Percentiles rank a stretch among this genome's conserved stretches.
phyloP scores from a whole-genome alignment of 2,113 vertebrate species.

The Bettongia penicillata region DNA sequence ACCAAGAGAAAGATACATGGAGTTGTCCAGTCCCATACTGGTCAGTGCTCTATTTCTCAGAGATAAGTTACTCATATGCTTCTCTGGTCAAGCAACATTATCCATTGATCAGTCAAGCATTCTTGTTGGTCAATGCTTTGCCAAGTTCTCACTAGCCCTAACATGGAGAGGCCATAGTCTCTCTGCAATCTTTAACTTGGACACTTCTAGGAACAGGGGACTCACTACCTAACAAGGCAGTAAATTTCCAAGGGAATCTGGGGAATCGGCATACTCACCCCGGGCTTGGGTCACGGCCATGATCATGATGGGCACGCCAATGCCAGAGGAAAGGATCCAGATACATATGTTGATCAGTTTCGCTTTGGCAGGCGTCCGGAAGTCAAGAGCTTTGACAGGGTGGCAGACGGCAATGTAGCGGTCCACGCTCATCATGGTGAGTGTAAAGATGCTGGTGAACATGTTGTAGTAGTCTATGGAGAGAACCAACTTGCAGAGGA shows the following conservation, averaged over 20 bases:
- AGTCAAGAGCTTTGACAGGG: constrained; percentile 94
- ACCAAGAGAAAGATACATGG: not conserved
- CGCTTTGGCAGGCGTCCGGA: constrained; percentile 94
- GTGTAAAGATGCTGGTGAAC: constrained; percentile 99
- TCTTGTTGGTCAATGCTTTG: not conserved
- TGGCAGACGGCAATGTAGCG: constrained; percentile 97
- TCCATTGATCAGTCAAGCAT: not conserved
- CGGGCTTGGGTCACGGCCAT: constrained; percentile 92
- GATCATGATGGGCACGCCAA: constrained; percentile 95
- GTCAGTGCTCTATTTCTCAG: not conserved
- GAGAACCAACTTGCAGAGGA: constrained; percentile 93
- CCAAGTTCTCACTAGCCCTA: not conserved
- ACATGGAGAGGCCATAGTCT: not conserved
- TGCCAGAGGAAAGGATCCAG: constrained; percentile 94
- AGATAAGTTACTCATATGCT: not conserved
- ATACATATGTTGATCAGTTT: constrained; percentile 97
- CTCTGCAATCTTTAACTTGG: not conserved
- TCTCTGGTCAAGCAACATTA: not conserved
- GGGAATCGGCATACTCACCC: constrained; percentile 83
- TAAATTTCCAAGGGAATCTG: not conserved
- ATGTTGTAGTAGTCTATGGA: constrained; percentile 99
- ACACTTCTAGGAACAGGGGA: not conserved
- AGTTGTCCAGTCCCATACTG: not conserved
- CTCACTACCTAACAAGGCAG: not conserved
- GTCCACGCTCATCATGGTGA: constrained; percentile 99